Base-by-base conservation (phyloP, 2,888 invertebrate genomes). In the Calephelis perditalis region DNA sequence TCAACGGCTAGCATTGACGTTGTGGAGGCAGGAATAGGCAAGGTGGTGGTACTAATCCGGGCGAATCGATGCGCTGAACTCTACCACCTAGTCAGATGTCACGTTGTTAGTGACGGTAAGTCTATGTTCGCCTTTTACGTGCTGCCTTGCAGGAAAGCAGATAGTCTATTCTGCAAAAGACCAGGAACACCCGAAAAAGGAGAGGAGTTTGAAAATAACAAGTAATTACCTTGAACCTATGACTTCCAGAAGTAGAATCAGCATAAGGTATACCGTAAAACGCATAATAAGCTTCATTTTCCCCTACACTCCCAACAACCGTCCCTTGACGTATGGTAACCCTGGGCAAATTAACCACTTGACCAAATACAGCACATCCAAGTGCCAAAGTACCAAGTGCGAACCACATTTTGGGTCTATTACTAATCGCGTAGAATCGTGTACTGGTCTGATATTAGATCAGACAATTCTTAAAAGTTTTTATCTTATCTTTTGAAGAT, bases 241-340 rank as follows among this genome's bases (percentile, higher is more conserved):
- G 76, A 40, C 49, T 70, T 26, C 88, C 86, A 5, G 85, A 75
- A 1, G 89, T 86, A 1, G 85, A 76, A 63, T 81, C 88, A 26
- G 86, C 89, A 60, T 83, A 88, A 0, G 88, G 89, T 62, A 89
- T 86, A 1, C 89, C 89, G 67, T 81, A 68, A 63, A 85, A 89
- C 62, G 82, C 79, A 47, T 66, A 78, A 66, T 78, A 81, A 15
- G 68, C 62, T 5, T 81, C 79, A 68, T 79, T 74, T 2, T 64
- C 15, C 10, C 77, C 71, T 1, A 63, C 45, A n/a, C 77, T 70
- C 3, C 89, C 89, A 5, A 77, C 57, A 1, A 88, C 78, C 2
- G 67, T 70, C 43, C 87, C 89, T 71, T 86, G 86, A 0, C 60
- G 12, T 58, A 82, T 81, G 0, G 58, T 72, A 8, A 84, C 84